Conservation (phyloP, 1,140 invertebrate species). For the Calosoma granatense region DNA sequence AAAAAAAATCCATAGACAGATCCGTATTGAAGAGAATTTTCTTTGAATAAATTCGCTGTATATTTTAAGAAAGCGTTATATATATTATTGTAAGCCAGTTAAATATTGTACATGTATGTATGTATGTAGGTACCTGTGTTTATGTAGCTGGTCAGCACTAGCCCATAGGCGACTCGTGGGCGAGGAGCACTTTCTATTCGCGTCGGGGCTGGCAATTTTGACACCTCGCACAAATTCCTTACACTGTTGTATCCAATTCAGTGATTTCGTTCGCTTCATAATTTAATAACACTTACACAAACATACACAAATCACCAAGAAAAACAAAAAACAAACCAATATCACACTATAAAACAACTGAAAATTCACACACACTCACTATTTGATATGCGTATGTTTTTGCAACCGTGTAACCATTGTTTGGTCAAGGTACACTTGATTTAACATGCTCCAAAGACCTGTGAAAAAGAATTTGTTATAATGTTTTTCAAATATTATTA, state of each 20-base stretch:
- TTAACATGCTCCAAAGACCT: too few species aligned
- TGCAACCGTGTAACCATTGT: too few species aligned
- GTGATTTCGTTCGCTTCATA: not conserved
- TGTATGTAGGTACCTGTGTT: not conserved
- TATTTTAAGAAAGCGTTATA: too few species aligned
- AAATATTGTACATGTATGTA: too few species aligned
- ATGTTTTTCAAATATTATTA: not conserved
- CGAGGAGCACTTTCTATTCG: not conserved
- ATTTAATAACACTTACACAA: not conserved
- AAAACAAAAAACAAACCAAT: too few species aligned
- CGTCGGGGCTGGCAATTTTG: not conserved
- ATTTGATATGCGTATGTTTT: too few species aligned
- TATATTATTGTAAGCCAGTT: too few species aligned
- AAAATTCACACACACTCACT: too few species aligned
- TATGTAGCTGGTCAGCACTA: not conserved
- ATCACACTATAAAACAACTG: too few species aligned
- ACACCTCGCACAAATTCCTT: not conserved
- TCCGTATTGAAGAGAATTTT: too few species aligned
- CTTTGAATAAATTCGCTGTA: too few species aligned
- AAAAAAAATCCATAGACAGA: too few species aligned
- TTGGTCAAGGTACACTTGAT: not conserved
- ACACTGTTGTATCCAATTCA: constrained; percentile 6
- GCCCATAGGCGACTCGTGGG: not conserved
- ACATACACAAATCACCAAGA: not conserved
- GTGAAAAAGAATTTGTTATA: not conserved